Conservation (phyloP, 2,797 vertebrate species). For the Acomys russatus region DNA sequence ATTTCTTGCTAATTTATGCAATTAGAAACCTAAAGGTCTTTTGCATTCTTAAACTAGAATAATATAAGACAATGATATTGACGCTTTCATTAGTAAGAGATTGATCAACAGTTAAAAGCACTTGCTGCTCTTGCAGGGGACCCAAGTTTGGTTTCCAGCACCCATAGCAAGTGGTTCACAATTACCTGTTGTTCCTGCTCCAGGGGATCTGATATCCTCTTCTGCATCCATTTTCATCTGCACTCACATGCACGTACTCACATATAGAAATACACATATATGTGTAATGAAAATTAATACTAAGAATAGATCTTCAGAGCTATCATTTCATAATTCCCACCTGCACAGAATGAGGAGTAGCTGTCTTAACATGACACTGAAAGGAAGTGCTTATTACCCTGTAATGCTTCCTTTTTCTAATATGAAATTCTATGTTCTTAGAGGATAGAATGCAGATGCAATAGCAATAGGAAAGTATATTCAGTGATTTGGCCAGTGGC, state of each 20-base stretch:
- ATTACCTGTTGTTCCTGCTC: too few relatives aligned
- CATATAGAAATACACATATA: not conserved
- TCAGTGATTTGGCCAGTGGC: not conserved
- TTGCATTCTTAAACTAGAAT: not conserved
- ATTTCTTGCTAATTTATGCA: not conserved
- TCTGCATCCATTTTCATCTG: not conserved
- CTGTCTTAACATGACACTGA: not conserved
- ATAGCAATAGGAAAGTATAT: not conserved
- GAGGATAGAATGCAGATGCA: not conserved
- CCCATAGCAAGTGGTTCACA: not conserved
- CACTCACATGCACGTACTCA: too few relatives aligned
- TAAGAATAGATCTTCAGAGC: not conserved
- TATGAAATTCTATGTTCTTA: not conserved
- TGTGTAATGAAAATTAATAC: not conserved
- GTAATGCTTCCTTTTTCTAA: not conserved
- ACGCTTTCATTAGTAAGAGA: slow-evolving; percentile 4
- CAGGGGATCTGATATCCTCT: not conserved
- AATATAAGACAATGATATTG: not conserved
- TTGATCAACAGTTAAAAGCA: not conserved
- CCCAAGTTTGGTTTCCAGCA: not conserved
- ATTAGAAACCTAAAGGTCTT: not conserved
- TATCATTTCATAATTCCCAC: slow-evolving; percentile 11
- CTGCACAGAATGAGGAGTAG: not conserved
- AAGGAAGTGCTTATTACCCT: not conserved
- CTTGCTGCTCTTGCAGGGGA: too few relatives aligned